Conservation (phyloP, 2,888 invertebrate genomes). For the Phytoseiulus persimilis region DNA sequence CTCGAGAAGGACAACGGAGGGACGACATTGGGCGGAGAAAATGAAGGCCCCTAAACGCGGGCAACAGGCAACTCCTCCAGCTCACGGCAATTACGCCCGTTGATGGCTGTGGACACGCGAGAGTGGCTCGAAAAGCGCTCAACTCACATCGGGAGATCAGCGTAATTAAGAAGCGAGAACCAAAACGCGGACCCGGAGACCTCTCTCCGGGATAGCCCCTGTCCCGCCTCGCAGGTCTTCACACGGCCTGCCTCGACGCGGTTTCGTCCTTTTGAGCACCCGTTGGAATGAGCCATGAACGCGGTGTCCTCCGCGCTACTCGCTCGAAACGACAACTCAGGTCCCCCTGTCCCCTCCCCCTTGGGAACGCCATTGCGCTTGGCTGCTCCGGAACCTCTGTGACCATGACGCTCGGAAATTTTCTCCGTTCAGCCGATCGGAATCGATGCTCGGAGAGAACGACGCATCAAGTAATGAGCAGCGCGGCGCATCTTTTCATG, state of each 20-base stretch:
- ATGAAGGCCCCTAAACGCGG: not conserved
- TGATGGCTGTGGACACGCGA: not conserved
- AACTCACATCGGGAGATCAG: not conserved
- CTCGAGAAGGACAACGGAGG: not conserved
- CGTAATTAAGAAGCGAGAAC: not conserved
- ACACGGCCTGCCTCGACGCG: not conserved
- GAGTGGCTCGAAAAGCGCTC: constrained; percentile 5
- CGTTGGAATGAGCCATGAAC: not conserved
- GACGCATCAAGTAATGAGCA: no score
- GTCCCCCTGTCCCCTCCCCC: no score
- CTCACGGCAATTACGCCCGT: not conserved
- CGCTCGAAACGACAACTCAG: no score
- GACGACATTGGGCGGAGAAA: not conserved
- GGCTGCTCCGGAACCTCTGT: no score
- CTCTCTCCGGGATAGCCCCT: not conserved
- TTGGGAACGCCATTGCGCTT: no score
- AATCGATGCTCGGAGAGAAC: no score
- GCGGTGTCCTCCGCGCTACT: not conserved
- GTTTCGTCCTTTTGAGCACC: not conserved
- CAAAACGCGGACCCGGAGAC: not conserved
- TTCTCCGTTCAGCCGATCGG: no score
- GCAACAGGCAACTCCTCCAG: constrained; percentile 5
- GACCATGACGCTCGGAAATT: no score
- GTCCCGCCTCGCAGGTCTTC: not conserved
- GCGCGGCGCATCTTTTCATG: no score